A percentile compares a stretch with the other conserved stretches of the same genome.
Evolutionary conservation across 2,797 vertebrate genomes (phyloP).

Genomic region (Leontocebus nigricollis): DNA sequence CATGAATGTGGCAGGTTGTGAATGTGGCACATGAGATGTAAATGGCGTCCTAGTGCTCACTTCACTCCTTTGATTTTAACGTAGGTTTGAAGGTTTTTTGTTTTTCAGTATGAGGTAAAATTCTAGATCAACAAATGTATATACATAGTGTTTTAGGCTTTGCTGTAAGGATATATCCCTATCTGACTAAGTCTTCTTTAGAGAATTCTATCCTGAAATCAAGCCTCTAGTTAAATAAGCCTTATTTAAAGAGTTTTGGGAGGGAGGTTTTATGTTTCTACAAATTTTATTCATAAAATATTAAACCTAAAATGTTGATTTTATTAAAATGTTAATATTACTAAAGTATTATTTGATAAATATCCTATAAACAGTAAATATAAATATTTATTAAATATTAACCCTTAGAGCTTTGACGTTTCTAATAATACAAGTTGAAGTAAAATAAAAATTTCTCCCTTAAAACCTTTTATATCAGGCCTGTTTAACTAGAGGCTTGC

Average conservation of each 20-base stretch:
- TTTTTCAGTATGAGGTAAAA: not conserved
- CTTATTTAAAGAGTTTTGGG: not conserved
- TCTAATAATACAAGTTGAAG: not conserved
- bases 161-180: not conserved
- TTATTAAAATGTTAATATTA: not conserved
- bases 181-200: not conserved
- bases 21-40: not conserved
- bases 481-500: not conserved
- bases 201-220: not conserved
- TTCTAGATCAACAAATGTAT: not conserved
- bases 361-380: not conserved
- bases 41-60: not conserved
- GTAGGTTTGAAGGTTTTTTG: not conserved
- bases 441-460: not conserved
- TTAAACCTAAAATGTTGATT: not conserved
- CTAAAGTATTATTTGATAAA: not conserved
- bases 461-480: not conserved
- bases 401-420: not conserved
- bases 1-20: not conserved
- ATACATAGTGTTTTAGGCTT: not conserved
- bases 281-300: not conserved
- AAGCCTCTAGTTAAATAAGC: not conserved
- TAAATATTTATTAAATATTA: not conserved
- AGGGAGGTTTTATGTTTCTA: not conserved
- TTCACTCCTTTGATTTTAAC: not conserved